Percentiles rank a stretch among this genome's conserved stretches.
Conservation (phyloP, 2,113 vertebrate genomes). For the Bufo bufo region DNA sequence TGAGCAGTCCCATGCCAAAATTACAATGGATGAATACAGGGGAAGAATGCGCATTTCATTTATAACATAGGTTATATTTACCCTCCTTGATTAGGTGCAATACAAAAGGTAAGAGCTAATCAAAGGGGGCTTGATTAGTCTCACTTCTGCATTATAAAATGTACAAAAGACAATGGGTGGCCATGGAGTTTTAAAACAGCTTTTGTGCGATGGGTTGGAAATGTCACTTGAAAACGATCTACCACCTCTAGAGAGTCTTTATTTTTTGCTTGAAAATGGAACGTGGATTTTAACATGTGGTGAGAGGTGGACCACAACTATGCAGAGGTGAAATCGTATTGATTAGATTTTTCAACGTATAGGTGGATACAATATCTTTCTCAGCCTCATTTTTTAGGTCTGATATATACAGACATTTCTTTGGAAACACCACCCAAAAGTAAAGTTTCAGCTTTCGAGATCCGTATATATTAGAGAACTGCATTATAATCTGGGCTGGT, state of each 20-base stretch:
- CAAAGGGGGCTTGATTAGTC: rapidly evolving
- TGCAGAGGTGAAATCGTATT: background rate
- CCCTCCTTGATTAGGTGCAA: rapidly evolving
- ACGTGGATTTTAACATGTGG: constrained; percentile 8
- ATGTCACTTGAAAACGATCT: constrained; percentile 24
- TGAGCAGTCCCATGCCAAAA: background rate
- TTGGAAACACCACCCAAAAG: too few relatives aligned
- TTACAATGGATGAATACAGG: constrained; percentile 15
- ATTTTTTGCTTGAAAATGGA: constrained; percentile 10
- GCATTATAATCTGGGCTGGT: too few relatives aligned
- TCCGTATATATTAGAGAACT: too few relatives aligned
- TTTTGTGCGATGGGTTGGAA: constrained; percentile 15
- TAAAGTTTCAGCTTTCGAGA: too few relatives aligned
- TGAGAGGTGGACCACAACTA: background rate
- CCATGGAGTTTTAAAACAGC: background rate
- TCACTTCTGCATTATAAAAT: background rate
- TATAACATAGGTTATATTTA: background rate
- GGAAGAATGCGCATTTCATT: background rate
- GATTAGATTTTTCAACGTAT: background rate
- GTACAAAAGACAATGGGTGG: constrained; percentile 22
- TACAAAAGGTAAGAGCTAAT: background rate
- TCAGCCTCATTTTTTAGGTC: background rate
- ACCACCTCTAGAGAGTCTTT: background rate
- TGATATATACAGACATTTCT: background rate
- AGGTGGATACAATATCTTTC: background rate